phyloP scores from a whole-genome alignment of 2,113 vertebrate species.

The Pampusana beccarii region DNA sequence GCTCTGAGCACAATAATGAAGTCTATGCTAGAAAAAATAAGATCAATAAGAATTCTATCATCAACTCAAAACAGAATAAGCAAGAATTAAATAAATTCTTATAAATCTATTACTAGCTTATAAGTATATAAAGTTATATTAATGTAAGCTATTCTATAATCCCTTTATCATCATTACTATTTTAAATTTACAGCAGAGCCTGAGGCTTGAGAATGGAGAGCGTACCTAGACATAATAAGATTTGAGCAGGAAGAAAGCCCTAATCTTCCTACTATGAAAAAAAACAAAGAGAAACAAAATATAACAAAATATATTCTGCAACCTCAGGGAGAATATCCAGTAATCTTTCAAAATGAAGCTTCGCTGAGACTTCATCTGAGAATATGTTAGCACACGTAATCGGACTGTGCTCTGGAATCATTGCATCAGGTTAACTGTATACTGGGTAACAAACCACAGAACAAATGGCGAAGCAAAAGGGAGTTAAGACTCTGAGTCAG shows the following conservation, averaged over 20 bases:
- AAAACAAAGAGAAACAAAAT: not conserved
- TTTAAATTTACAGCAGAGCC: slow-evolving; percentile 11
- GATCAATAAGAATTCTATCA: not conserved
- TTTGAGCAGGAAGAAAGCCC: not conserved
- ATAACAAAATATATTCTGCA: not conserved
- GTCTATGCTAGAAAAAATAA: not conserved
- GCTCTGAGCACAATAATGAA: not conserved
- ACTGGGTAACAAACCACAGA: not conserved
- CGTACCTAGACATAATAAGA: not conserved
- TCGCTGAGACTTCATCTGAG: not conserved
- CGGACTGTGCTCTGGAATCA: not conserved
- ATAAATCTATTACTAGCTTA: not conserved
- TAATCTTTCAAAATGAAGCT: not conserved
- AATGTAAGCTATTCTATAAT: not conserved
- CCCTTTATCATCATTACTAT: not conserved
- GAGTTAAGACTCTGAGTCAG: not conserved
- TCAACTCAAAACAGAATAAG: not conserved
- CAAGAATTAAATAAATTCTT: not conserved
- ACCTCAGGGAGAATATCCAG: not conserved
- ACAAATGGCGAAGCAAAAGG: not conserved
- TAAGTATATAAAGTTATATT: not conserved
- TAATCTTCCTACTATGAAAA: not conserved
- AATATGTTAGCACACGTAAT: not conserved
- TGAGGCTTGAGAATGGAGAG: not conserved
- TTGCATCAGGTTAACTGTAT: not conserved